Evolutionary conservation across 2,888 invertebrate species (phyloP), one percentile per base, ranked within the genome.

Genomic region (Nephrocerus scutellatus): DNA sequence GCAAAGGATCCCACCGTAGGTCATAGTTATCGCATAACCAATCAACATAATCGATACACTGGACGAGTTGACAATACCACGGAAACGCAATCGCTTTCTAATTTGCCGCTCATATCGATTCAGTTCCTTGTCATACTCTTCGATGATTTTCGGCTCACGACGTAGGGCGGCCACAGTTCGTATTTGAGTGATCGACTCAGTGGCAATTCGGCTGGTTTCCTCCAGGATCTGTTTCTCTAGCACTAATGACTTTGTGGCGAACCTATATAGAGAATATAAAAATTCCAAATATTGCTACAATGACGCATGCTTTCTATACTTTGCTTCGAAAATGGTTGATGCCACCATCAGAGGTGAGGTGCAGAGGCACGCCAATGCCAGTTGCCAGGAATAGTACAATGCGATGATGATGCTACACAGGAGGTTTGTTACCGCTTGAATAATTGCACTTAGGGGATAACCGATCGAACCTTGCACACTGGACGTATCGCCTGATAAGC

Each of bases 391-490:
- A 63, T 70, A 79, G 57, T 70, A 76, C 63, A 79, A 54, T 1
- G 77, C 75, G 4, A 79, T 52, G 0, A 70, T 50, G 23, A 79
- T 70, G 9, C 79, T 79, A 29, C 80, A 71, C 2, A 73, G 51
- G 18, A 80, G 71, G 0, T 79, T 79, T 0, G 79, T 74, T 1
- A 73, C 39, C 0, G 80, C 75, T 53, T 82, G 80, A 56, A 80
- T 70, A 9, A 81, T 66, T 0, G 76, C 74, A 1, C 80, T 80
- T 10, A 81, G 70, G 8, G 80, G 67, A 15, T 75, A 75, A 2
- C 80, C 81, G 1, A 80, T 77, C 1, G 79, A 78, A 29, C 81
- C 80, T 59, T 82, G 80, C 2, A 82, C 76, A 7, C 75, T 77
- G 0, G 79, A 74, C 0, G 80, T 79, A 54, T 82, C 82, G 1